phyloP scores from a whole-genome alignment of 23 tunicate species.

The Oikopleura vanhoeffeni region DNA sequence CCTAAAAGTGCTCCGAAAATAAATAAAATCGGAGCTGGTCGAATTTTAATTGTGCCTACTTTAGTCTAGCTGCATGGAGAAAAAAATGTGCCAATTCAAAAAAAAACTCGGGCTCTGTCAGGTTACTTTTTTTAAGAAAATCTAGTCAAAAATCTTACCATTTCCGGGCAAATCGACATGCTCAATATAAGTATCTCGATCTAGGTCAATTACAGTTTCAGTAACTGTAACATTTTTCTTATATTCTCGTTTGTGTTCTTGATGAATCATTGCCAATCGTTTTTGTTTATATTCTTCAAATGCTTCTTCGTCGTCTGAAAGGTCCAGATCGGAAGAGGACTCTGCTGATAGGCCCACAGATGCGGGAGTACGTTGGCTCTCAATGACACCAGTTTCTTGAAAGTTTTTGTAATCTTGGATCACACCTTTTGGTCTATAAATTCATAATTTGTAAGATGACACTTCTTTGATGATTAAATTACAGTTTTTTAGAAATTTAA shows the following conservation, averaged over 20 bases:
- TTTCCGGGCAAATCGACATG: not conserved
- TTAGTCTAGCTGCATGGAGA: no score
- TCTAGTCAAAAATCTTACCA: not conserved
- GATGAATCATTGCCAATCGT: not conserved
- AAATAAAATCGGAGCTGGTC: no score
- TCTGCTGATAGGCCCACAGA: not conserved
- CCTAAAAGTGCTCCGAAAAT: no score
- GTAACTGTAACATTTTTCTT: no score
- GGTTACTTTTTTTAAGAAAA: no score
- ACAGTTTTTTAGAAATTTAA: no score
- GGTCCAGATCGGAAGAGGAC: not conserved
- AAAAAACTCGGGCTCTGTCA: no score
- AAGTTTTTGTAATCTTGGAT: not conserved
- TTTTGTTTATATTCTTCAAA: not conserved
- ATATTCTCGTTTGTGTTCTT: not conserved
- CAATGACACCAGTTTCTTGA: not conserved
- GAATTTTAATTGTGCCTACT: no score
- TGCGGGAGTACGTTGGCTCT: not conserved
- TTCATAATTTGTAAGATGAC: not conserved
- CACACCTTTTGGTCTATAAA: not conserved
- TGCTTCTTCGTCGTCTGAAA: not conserved
- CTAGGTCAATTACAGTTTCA: not conserved
- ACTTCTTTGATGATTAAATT: no score
- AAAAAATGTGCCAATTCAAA: no score
- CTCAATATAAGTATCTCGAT: not conserved